Percentiles rank a stretch among this genome's conserved stretches.
phyloP scores from a whole-genome alignment of 2,797 vertebrate species.

The Hoplostethus atlanticus region DNA sequence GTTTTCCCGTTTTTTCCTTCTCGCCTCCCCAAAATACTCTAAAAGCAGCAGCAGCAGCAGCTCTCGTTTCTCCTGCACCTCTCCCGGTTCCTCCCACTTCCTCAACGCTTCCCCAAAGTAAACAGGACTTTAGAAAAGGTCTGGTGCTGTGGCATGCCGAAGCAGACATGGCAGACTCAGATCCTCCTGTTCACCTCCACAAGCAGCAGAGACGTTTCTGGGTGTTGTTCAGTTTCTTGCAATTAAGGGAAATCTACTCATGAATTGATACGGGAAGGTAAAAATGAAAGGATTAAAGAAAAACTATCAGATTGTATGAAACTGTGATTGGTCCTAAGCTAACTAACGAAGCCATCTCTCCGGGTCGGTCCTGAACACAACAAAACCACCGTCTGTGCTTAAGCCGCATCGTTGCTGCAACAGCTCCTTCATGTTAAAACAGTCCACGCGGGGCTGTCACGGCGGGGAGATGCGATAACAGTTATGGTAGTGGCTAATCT shows the following conservation, averaged over 20 bases:
- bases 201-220: constrained; percentile 12
- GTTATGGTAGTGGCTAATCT: constrained; percentile 51
- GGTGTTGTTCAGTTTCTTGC: constrained; percentile 6
- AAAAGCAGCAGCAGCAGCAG: neutral
- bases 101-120: constrained; percentile 48
- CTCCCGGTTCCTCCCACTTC: constrained; percentile 67
- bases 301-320: neutral
- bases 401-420: neutral
- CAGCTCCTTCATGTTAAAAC: constrained; percentile 4
- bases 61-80: neutral
- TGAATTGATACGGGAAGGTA: constrained; percentile 28
- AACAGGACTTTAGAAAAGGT: constrained; percentile 17
- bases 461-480: constrained; percentile 31
- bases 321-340: neutral
- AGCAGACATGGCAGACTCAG: neutral
- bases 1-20: neutral
- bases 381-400: neutral
- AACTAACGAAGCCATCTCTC: constrained; percentile 13
- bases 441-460: constrained; percentile 9
- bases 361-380: neutral
- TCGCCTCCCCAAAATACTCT: constrained; percentile 14
- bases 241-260: constrained; percentile 33
- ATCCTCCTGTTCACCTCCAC: neutral
- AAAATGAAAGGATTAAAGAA: constrained; percentile 26
- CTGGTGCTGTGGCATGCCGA: neutral